These are phyloP conservation scores for Sebastiscus tertius DNA, from an alignment of 2,797 vertebrate species.

Conservation along the genomic window DNA sequence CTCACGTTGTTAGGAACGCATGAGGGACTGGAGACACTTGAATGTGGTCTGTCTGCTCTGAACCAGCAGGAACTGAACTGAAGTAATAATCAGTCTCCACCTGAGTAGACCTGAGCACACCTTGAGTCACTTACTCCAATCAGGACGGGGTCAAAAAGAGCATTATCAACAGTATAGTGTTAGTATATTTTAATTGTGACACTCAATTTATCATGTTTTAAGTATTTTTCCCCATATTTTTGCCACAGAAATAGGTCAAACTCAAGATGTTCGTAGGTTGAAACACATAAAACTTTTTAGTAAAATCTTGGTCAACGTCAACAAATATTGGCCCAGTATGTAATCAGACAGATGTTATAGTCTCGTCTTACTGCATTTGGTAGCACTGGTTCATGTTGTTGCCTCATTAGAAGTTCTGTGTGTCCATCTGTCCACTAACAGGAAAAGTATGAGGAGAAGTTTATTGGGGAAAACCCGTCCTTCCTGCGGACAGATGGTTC, in stretches of 20 bases:
- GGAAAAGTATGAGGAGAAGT: constrained; percentile 87
- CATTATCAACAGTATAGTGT: background rate
- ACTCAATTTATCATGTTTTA: background rate
- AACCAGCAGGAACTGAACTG: background rate
- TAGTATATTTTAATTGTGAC: background rate
- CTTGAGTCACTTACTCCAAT: background rate
- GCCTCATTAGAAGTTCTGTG: constrained; percentile 2
- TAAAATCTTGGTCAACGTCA: background rate
- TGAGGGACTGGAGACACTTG: background rate
- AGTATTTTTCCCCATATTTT: background rate
- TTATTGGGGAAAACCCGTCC: constrained; percentile 80
- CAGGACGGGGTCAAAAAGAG: background rate
- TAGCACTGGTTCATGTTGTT: background rate
- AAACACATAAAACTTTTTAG: background rate
- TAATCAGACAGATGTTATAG: background rate
- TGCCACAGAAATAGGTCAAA: background rate
- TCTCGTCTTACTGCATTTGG: background rate
- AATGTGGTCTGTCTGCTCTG: background rate
- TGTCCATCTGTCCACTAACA: constrained; percentile 64
- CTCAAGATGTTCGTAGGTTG: background rate
- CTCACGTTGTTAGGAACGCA: background rate
- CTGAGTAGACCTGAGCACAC: background rate
- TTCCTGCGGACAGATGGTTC: constrained; percentile 72
- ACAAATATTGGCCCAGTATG: background rate
- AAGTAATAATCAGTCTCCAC: background rate